Base-by-base conservation (phyloP, 2,113 vertebrate genomes). In the Salvelinus namaycush region DNA sequence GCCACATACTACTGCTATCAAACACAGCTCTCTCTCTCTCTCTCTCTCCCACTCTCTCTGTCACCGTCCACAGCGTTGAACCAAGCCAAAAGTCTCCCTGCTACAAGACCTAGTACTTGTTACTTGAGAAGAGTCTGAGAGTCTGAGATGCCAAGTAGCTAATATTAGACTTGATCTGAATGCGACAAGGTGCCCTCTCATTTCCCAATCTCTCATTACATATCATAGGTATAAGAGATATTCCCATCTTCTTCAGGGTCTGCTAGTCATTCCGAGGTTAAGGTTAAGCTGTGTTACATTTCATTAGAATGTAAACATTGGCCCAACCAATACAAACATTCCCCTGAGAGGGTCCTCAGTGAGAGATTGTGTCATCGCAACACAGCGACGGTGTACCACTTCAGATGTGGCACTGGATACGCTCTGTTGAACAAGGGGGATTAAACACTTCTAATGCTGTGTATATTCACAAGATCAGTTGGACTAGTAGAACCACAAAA, bases 141-240 rank as follows among this genome's bases (percentile, higher is more conserved):
- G 70, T 74, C 77, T 70, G 73, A 51, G 49, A 79, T 86, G 90
- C 90, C 92, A 92, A 89, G 81, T 54, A 88, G 90, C 93, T 93
- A 93, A 93, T 92, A 89, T 92, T 93, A 93, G 93, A 87, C 71
- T 77, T 85, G 86, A 89, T 88, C 81, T 89, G 84, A 86, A 69
- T 48, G 49, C 69, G 77, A 77, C 74, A 86, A 88, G 78, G 74
- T 86, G 81, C 83, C 80, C 86, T 81, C 87, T 83, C 84, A 89
- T 79, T 62, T 78, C 20, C 20, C 65, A 67, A 48, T 70, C 22
- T 24, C 22, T 49, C 20, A n/a, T 24, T 70, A 70, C 68, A 26
- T 48, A 26, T 68, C 9, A 62, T 6, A 48, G 39, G 8, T 44
- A 24, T 13, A 49, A 14, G 44, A 69, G 20, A 34, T 31, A 31